Conservation (phyloP, 2,888 invertebrate species). For the Rotaria sp. region DNA sequence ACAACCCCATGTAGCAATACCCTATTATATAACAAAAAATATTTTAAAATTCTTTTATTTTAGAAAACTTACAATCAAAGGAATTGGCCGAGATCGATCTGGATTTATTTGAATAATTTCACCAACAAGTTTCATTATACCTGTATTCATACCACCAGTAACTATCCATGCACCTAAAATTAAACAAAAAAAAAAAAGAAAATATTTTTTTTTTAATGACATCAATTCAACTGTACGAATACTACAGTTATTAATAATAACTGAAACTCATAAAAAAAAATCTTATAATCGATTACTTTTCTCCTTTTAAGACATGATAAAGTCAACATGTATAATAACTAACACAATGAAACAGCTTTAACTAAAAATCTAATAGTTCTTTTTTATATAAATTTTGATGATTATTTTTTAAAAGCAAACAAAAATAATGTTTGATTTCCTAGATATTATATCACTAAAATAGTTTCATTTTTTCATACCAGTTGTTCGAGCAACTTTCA, state of each 20-base stretch:
- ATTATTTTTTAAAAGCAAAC: no score
- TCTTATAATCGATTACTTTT: no score
- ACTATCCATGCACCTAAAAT: constrained; percentile 42
- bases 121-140: constrained; percentile 35
- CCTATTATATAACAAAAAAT: constrained; percentile 44
- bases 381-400: no score
- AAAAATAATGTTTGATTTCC: no score
- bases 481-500: constrained; percentile 54
- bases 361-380: no score
- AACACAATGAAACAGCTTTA: no score
- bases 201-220: background rate
- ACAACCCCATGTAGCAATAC: constrained; percentile 54
- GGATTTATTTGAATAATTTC: constrained; percentile 44
- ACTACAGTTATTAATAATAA: no score
- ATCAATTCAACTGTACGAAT: no score
- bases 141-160: constrained; percentile 31
- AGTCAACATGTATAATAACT: no score
- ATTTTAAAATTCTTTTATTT: background rate
- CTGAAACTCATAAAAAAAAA: no score
- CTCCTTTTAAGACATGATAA: no score
- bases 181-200: background rate
- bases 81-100: background rate
- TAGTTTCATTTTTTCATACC: constrained; percentile 43
- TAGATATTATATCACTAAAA: no score
- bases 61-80: background rate